A percentile compares a stretch with the other conserved stretches of the same genome.
These are phyloP conservation scores for Notamacropus eugenii DNA, from an alignment of 2,797 vertebrate genomes.

Conservation along the genomic window DNA sequence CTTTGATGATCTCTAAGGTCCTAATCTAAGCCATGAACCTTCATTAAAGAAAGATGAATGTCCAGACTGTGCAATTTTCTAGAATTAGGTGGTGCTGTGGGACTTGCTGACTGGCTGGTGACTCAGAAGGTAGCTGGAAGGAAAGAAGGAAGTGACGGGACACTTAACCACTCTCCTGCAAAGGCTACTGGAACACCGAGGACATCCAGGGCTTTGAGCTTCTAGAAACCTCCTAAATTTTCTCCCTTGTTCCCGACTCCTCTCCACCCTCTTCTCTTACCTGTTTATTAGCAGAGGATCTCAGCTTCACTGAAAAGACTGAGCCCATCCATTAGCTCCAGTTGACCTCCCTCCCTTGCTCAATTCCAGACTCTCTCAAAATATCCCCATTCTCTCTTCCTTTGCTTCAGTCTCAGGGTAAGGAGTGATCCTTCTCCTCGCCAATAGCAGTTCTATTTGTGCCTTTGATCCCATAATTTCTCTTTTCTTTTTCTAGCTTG, in stretches of 20 bases:
- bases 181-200: neutral
- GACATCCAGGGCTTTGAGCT: neutral
- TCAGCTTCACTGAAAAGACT: neutral
- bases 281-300: neutral
- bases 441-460: neutral
- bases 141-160: constrained; percentile 10
- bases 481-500: neutral
- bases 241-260: neutral
- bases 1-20: neutral
- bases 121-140: constrained; percentile 15
- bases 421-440: neutral
- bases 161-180: neutral
- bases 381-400: neutral
- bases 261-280: neutral
- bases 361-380: neutral
- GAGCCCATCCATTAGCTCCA: neutral
- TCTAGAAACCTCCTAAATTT: neutral
- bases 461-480: neutral
- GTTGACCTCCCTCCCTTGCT: neutral
- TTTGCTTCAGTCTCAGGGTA: neutral
- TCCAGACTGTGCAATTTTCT: neutral
- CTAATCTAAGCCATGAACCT: neutral
- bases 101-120: constrained; percentile 14
- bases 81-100: neutral
- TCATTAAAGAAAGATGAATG: neutral